These are phyloP conservation scores for Penaeus indicus DNA, from an alignment of 1,140 invertebrate genomes.

Conservation along the genomic window DNA sequence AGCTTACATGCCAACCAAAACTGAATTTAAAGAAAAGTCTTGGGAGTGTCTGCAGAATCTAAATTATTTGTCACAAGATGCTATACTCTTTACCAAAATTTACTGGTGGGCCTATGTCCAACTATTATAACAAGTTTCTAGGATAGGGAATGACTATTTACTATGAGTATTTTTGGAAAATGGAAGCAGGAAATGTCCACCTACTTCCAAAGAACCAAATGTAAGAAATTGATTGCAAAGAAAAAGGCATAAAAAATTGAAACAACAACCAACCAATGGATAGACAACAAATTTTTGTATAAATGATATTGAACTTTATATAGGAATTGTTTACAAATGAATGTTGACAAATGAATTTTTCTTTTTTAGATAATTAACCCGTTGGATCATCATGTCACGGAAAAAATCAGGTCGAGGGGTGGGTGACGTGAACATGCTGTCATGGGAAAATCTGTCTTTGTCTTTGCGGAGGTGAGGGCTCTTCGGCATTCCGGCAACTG, in stretches of 20 bases:
- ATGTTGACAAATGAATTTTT: neutral
- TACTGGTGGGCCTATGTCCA: neutral
- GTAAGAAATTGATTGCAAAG: too few species aligned
- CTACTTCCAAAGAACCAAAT: slow-evolving; percentile 42
- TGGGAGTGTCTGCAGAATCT: too few species aligned
- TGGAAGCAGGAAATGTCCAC: slow-evolving; percentile 40
- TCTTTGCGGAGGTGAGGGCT: neutral
- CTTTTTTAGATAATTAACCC: too few species aligned
- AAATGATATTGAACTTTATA: slow-evolving; percentile 9
- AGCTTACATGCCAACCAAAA: too few species aligned
- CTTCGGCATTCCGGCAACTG: slow-evolving; percentile 21
- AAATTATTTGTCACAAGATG: neutral
- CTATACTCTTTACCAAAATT: neutral
- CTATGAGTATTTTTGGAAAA: slow-evolving; percentile 37
- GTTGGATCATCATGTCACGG: too few species aligned
- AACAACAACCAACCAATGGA: neutral
- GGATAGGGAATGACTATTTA: slow-evolving; percentile 40
- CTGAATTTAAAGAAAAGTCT: too few species aligned
- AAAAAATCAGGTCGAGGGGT: too few species aligned
- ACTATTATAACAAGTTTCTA: neutral
- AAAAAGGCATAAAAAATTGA: too few species aligned
- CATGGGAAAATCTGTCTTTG: too few species aligned
- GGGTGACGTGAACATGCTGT: too few species aligned
- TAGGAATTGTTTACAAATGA: too few species aligned
- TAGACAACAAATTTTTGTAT: slow-evolving; percentile 14